Percentiles rank a stretch among this genome's conserved stretches.
phyloP scores from a whole-genome alignment of 2,113 vertebrate species.

The Rostratula benghalensis region DNA sequence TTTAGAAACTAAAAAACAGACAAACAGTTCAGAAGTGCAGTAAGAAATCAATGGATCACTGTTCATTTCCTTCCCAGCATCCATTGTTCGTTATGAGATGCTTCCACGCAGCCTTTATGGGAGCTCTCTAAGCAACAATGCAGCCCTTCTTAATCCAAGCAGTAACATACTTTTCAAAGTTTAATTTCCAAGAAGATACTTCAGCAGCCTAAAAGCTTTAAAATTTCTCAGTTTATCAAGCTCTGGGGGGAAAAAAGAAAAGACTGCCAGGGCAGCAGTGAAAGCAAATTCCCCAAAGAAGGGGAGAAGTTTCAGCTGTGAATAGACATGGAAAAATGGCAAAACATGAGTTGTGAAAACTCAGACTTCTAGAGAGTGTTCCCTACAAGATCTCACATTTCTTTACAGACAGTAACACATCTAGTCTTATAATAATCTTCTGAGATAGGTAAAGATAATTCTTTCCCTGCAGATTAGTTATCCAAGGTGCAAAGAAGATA shows the following conservation, averaged over 20 bases:
- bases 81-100: slow-evolving; percentile 16
- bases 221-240: neutral
- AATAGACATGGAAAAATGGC: neutral
- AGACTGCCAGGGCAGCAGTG: neutral
- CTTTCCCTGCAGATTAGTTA: neutral
- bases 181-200: slow-evolving; percentile 25
- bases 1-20: slow-evolving; percentile 25
- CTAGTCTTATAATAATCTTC: neutral
- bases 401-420: neutral
- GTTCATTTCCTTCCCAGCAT: slow-evolving; percentile 26
- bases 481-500: neutral
- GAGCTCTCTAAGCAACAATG: slow-evolving; percentile 20
- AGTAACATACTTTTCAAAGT: slow-evolving; percentile 10
- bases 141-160: slow-evolving; percentile 35
- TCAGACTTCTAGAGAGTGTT: neutral
- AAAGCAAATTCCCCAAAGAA: neutral
- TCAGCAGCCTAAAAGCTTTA: slow-evolving; percentile 1
- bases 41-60: slow-evolving; percentile 34
- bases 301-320: neutral
- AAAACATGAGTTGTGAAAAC: neutral
- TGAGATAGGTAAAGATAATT: neutral
- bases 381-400: neutral
- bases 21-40: slow-evolving; percentile 6
- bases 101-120: slow-evolving; percentile 9
- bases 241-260: neutral